Percentiles rank a stretch among this genome's conserved stretches.
Evolutionary conservation across 2,797 vertebrate species (phyloP).

Genomic region (Myotis findleyi): DNA sequence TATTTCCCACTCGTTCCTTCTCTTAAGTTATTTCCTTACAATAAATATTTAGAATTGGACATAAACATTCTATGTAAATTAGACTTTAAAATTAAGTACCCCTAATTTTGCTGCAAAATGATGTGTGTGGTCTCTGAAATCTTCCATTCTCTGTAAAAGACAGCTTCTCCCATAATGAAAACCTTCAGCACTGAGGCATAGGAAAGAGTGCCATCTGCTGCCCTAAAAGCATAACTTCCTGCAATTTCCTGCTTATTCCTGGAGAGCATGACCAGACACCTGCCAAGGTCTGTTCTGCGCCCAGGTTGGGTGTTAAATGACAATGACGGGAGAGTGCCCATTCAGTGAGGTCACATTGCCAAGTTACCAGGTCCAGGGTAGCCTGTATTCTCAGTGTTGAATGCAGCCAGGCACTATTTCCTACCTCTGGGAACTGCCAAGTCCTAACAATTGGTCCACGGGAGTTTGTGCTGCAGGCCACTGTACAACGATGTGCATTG

Average conservation of each 20-base stretch:
- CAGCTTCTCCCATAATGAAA: background rate
- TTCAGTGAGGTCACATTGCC: background rate
- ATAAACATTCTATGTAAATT: background rate
- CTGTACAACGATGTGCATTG: background rate
- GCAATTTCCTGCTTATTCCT: background rate
- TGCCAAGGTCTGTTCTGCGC: background rate
- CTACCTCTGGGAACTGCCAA: background rate
- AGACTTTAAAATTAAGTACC: background rate
- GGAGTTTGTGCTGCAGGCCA: background rate
- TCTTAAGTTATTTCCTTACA: background rate
- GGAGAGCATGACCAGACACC: background rate
- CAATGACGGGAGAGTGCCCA: background rate
- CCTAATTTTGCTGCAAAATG: background rate
- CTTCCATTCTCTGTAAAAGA: background rate
- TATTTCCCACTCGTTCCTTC: background rate
- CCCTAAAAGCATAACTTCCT: background rate
- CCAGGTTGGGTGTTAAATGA: background rate
- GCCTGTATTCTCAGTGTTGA: background rate
- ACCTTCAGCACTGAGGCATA: background rate
- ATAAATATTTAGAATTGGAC: background rate
- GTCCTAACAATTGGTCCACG: background rate
- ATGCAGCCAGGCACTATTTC: background rate
- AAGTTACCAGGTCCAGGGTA: background rate
- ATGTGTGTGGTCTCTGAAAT: background rate
- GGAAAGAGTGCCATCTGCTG: constrained; percentile 67